Base-by-base conservation (phyloP, 2,888 invertebrate species). In the Scaptomyza cyrtandrae region DNA sequence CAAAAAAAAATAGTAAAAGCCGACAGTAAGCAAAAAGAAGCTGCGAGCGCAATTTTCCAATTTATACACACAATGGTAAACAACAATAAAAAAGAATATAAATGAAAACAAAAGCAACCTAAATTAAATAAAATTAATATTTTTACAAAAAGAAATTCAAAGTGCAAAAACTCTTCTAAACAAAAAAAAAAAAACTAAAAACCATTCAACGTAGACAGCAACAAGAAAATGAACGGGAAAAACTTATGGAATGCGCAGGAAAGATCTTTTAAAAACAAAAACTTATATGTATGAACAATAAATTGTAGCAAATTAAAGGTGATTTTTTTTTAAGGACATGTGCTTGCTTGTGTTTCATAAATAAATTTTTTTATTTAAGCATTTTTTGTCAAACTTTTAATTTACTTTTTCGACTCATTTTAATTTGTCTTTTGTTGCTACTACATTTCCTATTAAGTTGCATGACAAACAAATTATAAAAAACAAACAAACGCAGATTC, bases 41-140 rank as follows among this genome's bases (percentile, higher is more conserved):
- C 84, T 84, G 84, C 76, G 84, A 79, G 81, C 86, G 86, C 86
- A 88, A 86, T 89, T 86, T 41, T 90, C 83, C 89, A 80, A 78
- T 87, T 84, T 80, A 83, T 80, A 80, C 71, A 80, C 70, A 80
- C 70, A 75, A 71, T 81, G 75, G 71, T 67, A 86, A 76, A 80
- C 71, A 75, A 80, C 72, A 75, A 67, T 69, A 69, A 39, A 73
- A 53, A 69, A 39, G 71, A 53, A 50, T 55, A 59, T 55, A 61
- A 63, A 65, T 69, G 39, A 57, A 78, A 74, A 71, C 56, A 70
- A 50, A 58, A 67, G 58, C 39, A 71, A 62, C 62, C 68, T 72
- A 71, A 78, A 78, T 71, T 58, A 66, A 60, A 85, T 73, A 61
- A 65, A 56, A 76, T 61, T 39, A 48, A 80, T 63, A 78, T 79